Conservation (phyloP, 2,113 vertebrate genomes). For the Donacobius atricapilla region DNA sequence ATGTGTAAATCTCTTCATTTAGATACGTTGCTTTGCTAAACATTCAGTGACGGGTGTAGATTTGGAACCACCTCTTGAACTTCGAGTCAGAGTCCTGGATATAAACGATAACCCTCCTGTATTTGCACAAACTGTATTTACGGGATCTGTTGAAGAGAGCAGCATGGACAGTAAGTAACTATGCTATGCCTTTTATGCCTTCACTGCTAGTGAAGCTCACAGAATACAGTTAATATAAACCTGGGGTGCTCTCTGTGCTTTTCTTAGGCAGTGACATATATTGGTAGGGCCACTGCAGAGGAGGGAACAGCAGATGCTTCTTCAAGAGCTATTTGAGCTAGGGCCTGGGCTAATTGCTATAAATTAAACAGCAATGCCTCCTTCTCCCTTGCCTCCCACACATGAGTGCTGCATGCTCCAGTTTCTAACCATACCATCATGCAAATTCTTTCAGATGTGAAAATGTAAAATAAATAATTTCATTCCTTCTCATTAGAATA, state of each 20-base stretch:
- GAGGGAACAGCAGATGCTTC: neutral
- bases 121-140: constrained; percentile 71
- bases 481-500: neutral
- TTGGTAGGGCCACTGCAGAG: neutral
- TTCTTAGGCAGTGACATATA: neutral
- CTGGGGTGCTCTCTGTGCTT: neutral
- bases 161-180: constrained; percentile 75
- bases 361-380: neutral
- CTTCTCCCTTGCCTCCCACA: neutral
- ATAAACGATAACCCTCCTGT: constrained; percentile 80
- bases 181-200: neutral
- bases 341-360: neutral
- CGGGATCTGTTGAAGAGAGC: constrained; percentile 72
- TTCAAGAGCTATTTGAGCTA: neutral
- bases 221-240: neutral
- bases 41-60: constrained; percentile 66
- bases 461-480: neutral
- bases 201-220: neutral
- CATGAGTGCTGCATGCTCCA: neutral
- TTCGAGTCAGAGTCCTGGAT: constrained; percentile 78
- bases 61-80: constrained; percentile 74
- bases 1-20: neutral
- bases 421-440: neutral
- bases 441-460: neutral
- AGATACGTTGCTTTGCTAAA: constrained; percentile 76